Percentiles rank a stretch among this genome's conserved stretches.
Conservation (phyloP, 2,113 vertebrate genomes). For the Channa argus region DNA sequence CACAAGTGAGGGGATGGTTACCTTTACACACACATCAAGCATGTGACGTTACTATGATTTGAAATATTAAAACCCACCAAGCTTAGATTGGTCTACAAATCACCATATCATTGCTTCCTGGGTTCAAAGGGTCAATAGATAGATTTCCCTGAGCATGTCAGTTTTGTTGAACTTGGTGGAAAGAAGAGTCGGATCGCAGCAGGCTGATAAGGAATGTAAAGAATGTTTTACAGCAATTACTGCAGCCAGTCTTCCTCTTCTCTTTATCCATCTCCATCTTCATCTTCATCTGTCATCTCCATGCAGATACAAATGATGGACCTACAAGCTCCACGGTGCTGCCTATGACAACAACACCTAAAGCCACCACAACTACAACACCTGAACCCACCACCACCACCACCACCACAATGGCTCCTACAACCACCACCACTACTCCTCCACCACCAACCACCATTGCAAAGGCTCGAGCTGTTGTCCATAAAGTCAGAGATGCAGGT, state of each 20-base stretch:
- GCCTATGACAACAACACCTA: slow-evolving; percentile 59
- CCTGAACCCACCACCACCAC: slow-evolving; percentile 31
- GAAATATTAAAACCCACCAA: neutral
- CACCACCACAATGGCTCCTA: slow-evolving; percentile 28
- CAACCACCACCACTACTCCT: slow-evolving; percentile 70
- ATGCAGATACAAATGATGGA: slow-evolving; percentile 77
- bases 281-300: slow-evolving; percentile 52
- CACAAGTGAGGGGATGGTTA: slow-evolving; percentile 81
- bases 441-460: slow-evolving; percentile 67
- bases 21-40: neutral
- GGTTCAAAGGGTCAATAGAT: slow-evolving; percentile 10
- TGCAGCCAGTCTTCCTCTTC: slow-evolving; percentile 56
- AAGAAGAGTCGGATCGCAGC: slow-evolving; percentile 26
- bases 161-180: slow-evolving; percentile 48
- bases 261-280: slow-evolving; percentile 33
- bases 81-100: neutral
- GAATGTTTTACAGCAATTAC: slow-evolving; percentile 70
- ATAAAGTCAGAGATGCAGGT: slow-evolving; percentile 89
- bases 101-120: neutral
- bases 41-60: neutral
- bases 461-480: slow-evolving; percentile 78
- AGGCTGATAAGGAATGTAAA: slow-evolving; percentile 58
- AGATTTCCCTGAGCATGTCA: slow-evolving; percentile 12
- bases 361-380: slow-evolving; percentile 60
- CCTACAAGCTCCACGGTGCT: slow-evolving; percentile 48